Conservation (phyloP, 2,797 vertebrate genomes). For the Enteromius viviparus region DNA sequence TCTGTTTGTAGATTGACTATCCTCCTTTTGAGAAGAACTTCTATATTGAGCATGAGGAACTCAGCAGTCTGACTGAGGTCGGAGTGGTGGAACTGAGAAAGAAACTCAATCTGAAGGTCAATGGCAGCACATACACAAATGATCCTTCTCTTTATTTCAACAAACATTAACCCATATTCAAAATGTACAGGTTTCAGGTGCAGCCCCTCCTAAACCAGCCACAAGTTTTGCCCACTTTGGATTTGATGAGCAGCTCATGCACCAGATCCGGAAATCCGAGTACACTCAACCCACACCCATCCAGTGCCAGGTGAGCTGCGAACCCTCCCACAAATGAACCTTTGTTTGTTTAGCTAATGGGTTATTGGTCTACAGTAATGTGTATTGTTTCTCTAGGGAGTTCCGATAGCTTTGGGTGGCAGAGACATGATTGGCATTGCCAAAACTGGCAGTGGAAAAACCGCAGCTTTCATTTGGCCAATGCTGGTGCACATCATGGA, state of each 20-base stretch:
- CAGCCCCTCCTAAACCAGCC: constrained; percentile 91
- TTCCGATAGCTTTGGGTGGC: constrained; percentile 94
- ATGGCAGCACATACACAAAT: constrained; percentile 48
- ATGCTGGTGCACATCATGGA: constrained; percentile 99
- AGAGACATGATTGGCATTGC: constrained; percentile 99
- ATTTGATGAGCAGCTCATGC: constrained; percentile 98
- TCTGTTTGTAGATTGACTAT: constrained; percentile 89
- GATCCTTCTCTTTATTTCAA: not conserved
- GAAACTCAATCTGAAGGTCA: constrained; percentile 93
- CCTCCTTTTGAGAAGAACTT: constrained; percentile 98
- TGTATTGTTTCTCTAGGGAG: constrained; percentile 77
- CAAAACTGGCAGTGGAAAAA: constrained; percentile 98
- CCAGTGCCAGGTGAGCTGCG: constrained; percentile 89
- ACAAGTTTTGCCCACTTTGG: constrained; percentile 98
- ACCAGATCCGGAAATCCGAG: constrained; percentile 97
- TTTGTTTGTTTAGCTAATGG: not conserved
- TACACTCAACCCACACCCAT: constrained; percentile 98
- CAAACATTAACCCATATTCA: constrained; percentile 15
- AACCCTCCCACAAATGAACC: not conserved
- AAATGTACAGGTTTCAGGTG: constrained; percentile 88
- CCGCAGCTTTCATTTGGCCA: constrained; percentile 98
- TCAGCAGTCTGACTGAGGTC: constrained; percentile 83
- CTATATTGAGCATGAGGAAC: constrained; percentile 95
- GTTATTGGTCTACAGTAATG: not conserved
- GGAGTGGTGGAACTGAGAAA: constrained; percentile 90